Evolutionary conservation across 2,888 invertebrate species (phyloP).

Genomic region (Mesodorylaimus sp.): DNA sequence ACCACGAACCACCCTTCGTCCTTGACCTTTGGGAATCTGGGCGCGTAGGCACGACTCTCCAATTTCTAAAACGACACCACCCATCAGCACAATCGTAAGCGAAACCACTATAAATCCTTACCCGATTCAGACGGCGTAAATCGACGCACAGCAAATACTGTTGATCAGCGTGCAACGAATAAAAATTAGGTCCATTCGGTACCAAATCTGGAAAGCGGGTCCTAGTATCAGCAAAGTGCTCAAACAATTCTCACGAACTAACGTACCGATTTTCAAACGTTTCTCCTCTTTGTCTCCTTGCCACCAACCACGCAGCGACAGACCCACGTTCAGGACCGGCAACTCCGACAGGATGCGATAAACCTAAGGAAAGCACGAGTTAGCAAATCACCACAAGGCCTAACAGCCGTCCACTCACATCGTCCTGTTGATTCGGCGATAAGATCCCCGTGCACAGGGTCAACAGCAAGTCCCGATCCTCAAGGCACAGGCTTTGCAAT

Average conservation of each 20-base stretch:
- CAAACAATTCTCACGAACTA: too few relatives aligned
- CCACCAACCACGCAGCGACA: conserved; percentile 43
- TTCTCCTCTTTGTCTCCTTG: conserved; percentile 9
- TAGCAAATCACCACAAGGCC: too few relatives aligned
- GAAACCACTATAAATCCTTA: neutral
- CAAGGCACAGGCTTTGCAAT: neutral
- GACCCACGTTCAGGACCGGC: conserved; percentile 44
- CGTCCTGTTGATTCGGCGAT: neutral
- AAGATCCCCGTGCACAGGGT: neutral
- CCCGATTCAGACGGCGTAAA: conserved; percentile 27
- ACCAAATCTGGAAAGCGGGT: too few relatives aligned
- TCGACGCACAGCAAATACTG: conserved; percentile 50
- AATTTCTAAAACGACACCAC: conserved; percentile 18
- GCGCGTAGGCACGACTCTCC: conserved; percentile 49
- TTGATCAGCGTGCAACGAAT: conserved; percentile 44
- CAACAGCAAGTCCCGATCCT: neutral
- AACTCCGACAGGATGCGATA: conserved; percentile 39
- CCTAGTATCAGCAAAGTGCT: too few relatives aligned
- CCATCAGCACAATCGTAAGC: neutral
- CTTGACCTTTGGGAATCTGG: conserved; percentile 74
- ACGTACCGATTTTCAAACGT: too few relatives aligned
- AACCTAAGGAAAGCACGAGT: conserved; percentile 18
- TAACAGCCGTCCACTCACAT: too few relatives aligned
- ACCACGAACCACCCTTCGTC: conserved; percentile 87
- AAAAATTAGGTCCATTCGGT: too few relatives aligned